These are phyloP conservation scores for Proteles cristata DNA, from an alignment of 2,113 vertebrate genomes.

Conservation along the genomic window DNA sequence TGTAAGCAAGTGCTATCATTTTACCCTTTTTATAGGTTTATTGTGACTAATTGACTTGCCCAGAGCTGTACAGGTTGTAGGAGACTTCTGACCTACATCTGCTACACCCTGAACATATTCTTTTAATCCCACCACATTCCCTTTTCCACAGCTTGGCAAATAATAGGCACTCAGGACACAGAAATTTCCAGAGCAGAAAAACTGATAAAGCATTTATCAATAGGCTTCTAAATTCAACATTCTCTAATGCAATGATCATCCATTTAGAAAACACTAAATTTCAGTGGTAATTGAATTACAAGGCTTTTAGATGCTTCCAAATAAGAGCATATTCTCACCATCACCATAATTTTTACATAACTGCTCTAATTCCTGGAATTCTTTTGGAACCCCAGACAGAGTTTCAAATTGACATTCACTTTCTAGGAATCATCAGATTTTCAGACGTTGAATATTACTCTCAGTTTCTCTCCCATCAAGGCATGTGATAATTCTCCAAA, in stretches of 20 bases:
- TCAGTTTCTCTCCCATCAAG: conserved; percentile 38
- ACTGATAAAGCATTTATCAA: conserved; percentile 9
- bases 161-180: neutral
- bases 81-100: neutral
- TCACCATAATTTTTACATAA: neutral
- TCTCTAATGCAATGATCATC: conserved; percentile 1
- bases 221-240: neutral
- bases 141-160: neutral
- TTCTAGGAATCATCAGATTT: conserved; percentile 45
- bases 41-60: neutral
- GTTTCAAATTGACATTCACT: conserved; percentile 19
- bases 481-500: conserved; percentile 52
- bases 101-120: neutral
- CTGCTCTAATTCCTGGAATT: conserved; percentile 23
- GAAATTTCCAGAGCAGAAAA: conserved; percentile 34
- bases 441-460: neutral
- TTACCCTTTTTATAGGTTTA: neutral
- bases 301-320: conserved; percentile 30
- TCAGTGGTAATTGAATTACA: neutral
- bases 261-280: conserved; percentile 64
- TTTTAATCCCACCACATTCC: neutral
- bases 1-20: neutral
- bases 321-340: neutral
- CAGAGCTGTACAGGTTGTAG: neutral
- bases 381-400: conserved; percentile 50